Conservation (phyloP, 2,888 invertebrate species). For the Dinocampus coccinellae region DNA sequence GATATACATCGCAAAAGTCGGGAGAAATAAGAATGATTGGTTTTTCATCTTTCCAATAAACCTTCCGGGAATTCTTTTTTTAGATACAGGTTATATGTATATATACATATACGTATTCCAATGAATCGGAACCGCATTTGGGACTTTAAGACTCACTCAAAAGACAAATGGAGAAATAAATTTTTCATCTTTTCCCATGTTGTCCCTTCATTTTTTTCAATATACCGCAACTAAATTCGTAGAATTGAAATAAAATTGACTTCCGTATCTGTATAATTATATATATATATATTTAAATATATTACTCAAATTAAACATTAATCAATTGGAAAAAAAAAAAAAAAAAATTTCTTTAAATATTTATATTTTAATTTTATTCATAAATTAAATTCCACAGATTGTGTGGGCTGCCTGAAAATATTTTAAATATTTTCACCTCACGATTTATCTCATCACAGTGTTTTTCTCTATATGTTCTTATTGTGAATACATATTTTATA, state of each 20-base stretch:
- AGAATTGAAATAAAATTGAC: background rate
- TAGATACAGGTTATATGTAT: constrained; percentile 48
- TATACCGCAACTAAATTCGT: background rate
- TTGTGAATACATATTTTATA: background rate
- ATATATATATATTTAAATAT: background rate
- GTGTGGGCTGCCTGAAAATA: background rate
- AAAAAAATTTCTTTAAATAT: background rate
- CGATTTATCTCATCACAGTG: background rate
- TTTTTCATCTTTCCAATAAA: constrained; percentile 38
- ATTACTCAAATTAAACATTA: no score
- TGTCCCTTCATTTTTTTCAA: background rate
- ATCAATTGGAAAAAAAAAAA: no score
- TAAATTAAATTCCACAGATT: background rate
- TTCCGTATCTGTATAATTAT: background rate
- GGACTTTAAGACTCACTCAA: constrained; percentile 15
- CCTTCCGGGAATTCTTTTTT: constrained; percentile 65
- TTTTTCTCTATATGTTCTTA: background rate
- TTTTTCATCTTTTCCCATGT: constrained; percentile 20
- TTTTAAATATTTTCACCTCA: background rate
- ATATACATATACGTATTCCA: constrained; percentile 23
- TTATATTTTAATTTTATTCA: background rate
- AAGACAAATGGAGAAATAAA: constrained; percentile 36
- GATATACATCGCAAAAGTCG: background rate
- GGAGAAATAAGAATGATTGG: constrained; percentile 18
- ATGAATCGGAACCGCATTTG: constrained; percentile 41